These are phyloP conservation scores for Salminus brasiliensis DNA, from an alignment of 2,113 vertebrate species.

Conservation along the genomic window DNA sequence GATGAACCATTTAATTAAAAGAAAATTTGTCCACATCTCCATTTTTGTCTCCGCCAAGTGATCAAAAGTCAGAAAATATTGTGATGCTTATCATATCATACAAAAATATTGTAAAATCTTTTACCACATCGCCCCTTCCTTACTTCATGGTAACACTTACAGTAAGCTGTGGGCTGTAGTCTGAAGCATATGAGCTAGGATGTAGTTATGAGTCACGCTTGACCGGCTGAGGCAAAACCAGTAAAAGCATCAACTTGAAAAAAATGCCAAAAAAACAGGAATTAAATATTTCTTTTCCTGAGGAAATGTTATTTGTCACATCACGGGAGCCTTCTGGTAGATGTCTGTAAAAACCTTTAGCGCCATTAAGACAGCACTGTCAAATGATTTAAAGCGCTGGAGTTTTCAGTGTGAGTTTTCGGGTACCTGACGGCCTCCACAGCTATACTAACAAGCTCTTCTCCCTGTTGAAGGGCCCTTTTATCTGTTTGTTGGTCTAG, in stretches of 20 bases:
- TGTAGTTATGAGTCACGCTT: background rate
- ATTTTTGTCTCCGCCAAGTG: no score
- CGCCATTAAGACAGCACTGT: background rate
- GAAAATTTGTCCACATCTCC: no score
- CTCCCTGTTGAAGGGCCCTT: slow-evolving; percentile 30
- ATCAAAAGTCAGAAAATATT: no score
- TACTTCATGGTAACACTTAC: background rate
- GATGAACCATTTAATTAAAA: no score
- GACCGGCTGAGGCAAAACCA: background rate
- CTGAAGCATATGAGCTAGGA: background rate
- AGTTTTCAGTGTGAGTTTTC: slow-evolving; percentile 10
- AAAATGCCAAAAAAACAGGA: background rate
- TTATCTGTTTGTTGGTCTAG: slow-evolving; percentile 50
- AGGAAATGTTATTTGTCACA: background rate
- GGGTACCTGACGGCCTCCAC: slow-evolving; percentile 54
- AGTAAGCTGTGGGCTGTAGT: background rate
- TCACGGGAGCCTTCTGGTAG: background rate
- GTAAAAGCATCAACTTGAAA: background rate
- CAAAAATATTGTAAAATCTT: no score
- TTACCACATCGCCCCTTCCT: background rate
- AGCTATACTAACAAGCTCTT: slow-evolving; percentile 60
- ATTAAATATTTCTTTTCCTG: background rate
- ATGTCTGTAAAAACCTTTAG: background rate
- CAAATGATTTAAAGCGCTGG: background rate
- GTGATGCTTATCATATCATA: no score